These are phyloP conservation scores for Brotogeris chrysoptera DNA, from an alignment of 2,797 vertebrate genomes.

Conservation along the genomic window DNA sequence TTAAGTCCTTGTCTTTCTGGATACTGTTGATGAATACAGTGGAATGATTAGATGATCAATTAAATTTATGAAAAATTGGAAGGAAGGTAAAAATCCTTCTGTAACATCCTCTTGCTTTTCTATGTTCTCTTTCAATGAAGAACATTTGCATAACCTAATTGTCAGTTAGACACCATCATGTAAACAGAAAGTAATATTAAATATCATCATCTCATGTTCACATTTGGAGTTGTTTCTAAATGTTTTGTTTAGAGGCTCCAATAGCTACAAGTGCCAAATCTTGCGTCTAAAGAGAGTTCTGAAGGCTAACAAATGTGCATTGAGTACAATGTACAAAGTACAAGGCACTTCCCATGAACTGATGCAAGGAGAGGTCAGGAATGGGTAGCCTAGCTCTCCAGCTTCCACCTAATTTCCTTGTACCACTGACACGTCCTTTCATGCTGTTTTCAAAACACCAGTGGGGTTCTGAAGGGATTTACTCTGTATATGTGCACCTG, in stretches of 20 bases:
- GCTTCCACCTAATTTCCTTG: not conserved
- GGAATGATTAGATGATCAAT: not conserved
- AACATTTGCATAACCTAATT: not conserved
- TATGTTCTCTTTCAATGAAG: not conserved
- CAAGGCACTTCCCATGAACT: not conserved
- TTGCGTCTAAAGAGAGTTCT: not conserved
- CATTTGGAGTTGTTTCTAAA: not conserved
- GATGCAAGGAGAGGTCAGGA: not conserved
- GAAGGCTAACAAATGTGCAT: not conserved
- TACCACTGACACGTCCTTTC: not conserved
- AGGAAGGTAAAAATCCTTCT: not conserved
- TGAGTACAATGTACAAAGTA: too few species aligned
- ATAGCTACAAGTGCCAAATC: not conserved
- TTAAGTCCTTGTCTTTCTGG: not conserved
- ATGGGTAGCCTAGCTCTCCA: not conserved
- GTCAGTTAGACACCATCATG: not conserved
- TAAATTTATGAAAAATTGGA: not conserved
- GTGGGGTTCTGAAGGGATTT: not conserved
- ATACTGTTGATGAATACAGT: not conserved
- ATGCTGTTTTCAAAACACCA: not conserved
- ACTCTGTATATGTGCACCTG: not conserved
- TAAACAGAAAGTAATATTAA: not conserved
- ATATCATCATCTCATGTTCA: not conserved
- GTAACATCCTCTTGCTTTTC: not conserved
- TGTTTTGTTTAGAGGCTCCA: not conserved